Conservation (phyloP, 2,888 invertebrate species). For the Zygogramma bicolorata region DNA sequence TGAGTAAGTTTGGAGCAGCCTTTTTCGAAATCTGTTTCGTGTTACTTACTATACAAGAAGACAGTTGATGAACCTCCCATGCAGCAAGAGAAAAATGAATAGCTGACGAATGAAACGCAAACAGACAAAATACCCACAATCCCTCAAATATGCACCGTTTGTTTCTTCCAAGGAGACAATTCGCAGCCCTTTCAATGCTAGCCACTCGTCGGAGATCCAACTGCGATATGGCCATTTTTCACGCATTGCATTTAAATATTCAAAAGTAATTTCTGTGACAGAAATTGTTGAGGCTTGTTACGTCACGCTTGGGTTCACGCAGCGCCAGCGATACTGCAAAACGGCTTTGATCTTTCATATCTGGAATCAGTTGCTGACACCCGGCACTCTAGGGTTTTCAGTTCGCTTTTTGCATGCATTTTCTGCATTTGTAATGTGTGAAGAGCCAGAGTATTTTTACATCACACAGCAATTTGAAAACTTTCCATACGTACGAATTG, state of each 20-base stretch:
- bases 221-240: slow-evolving; percentile 58
- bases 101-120: slow-evolving; percentile 33
- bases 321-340: not conserved
- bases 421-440: too few relatives aligned
- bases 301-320: not conserved
- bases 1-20: too few relatives aligned
- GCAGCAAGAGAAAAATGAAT: not conserved
- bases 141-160: not conserved
- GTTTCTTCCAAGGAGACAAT: slow-evolving; percentile 15
- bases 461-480: too few relatives aligned
- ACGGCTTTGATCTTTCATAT: slow-evolving; percentile 9
- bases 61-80: not conserved
- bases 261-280: slow-evolving; percentile 56
- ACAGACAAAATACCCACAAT: slow-evolving; percentile 25
- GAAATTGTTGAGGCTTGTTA: slow-evolving; percentile 27
- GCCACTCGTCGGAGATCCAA: slow-evolving; percentile 52
- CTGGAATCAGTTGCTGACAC: not conserved
- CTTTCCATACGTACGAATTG: too few relatives aligned
- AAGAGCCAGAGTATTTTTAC: too few relatives aligned
- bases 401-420: not conserved
- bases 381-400: not conserved
- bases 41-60: too few relatives aligned
- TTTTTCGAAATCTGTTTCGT: too few relatives aligned
- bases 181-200: slow-evolving; percentile 26
- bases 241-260: slow-evolving; percentile 59